Percentiles rank a stretch among this genome's conserved stretches.
These are phyloP conservation scores for Miniopterus natalensis DNA, from an alignment of 2,113 vertebrate species.

Conservation along the genomic window DNA sequence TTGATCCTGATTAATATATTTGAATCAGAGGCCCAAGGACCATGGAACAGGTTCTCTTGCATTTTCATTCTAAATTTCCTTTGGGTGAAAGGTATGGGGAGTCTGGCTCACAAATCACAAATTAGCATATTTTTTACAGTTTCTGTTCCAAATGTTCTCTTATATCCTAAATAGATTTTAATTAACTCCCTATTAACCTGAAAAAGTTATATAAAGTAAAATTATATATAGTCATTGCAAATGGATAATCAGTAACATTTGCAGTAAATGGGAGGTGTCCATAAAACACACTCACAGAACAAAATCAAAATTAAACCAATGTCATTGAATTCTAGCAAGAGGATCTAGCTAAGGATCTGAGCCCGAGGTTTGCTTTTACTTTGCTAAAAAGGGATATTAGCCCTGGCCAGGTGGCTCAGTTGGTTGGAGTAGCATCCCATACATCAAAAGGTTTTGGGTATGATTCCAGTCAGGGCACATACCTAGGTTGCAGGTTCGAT, in stretches of 20 bases:
- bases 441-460: too few species aligned
- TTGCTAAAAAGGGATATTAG: background rate
- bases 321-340: background rate
- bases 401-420: too few species aligned
- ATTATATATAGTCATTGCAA: background rate
- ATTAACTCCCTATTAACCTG: background rate
- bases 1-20: background rate
- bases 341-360: background rate
- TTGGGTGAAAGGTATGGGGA: background rate
- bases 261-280: background rate
- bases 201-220: conserved; percentile 8
- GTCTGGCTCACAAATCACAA: background rate
- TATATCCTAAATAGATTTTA: background rate
- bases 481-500: too few species aligned
- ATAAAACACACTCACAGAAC: background rate
- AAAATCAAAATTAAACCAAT: background rate
- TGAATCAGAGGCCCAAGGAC: background rate
- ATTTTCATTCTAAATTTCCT: background rate
- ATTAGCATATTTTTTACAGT: background rate
- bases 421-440: too few species aligned
- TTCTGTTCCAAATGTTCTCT: background rate
- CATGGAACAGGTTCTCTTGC: background rate
- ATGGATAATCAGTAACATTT: background rate
- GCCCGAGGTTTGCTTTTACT: background rate
- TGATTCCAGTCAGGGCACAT: too few species aligned